Evolutionary conservation across 2,888 invertebrate genomes (phyloP), one percentile per base, ranked within the genome.

Genomic region (Empis livida): DNA sequence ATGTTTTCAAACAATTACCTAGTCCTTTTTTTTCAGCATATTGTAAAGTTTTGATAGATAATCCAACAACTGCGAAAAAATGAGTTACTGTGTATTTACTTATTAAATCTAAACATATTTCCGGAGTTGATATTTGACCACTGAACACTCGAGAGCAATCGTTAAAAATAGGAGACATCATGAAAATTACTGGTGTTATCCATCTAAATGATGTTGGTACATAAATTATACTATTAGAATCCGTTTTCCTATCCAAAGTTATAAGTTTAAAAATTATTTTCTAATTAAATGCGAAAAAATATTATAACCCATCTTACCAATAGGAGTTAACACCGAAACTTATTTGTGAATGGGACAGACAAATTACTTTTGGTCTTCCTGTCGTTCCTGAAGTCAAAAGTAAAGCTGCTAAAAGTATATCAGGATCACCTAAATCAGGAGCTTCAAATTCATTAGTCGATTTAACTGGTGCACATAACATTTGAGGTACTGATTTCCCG

Each of bases 321-420:
- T 35, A 48, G 2, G 11, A 32, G 11, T 23, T 20, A 11, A 15
- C 11, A 10, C 44, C 48, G 20, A 17, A 20, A 4, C 37, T 27
- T 10, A 48, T 41, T 10, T 23, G 11, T 14, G 42, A 37, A 17
- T 48, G 44, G 2, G 48, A 44, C 14, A 42, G 17, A 5, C 38
- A 37, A 3, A 44, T 42, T 9, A 44, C n/a, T 42, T 48, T 48
- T 35, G 47, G 47, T 32, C n/a, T 31, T n/a, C 47, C 47, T 2
- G 23, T 44, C 3, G 44, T 40, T 11, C 47, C 47, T 11, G 43
- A 47, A 15, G 47, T 43, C 14, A 43, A 41, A n/a, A 47, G 9
- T n/a, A 44, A 23, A 13, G 23, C 10, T n/a, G 16, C 16, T 6
- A 31, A 10, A 13, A 41, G 11, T 17, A 32, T 32, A 13, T 14